Base-by-base conservation (phyloP, 30 jellyfish, hydroid and myxozoan genomes). In the Aurelia aurita region DNA sequence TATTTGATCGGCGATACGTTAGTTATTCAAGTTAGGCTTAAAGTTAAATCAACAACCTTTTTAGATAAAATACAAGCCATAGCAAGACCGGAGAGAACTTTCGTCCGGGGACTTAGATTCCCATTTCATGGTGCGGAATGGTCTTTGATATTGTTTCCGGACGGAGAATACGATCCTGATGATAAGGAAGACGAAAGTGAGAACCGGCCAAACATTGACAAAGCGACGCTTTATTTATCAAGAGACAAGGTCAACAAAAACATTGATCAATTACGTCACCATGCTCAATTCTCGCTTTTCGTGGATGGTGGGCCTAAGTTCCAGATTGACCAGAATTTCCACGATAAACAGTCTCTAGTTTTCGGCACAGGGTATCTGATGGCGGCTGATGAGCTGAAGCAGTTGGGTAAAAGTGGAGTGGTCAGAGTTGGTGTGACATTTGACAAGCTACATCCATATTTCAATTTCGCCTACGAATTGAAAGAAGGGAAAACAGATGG, bases 121-220 rank as follows among this genome's bases (percentile, higher is more conserved):
- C 55, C 74, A 18, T 89, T 79, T 51, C 85, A 65, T 31, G 97
- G 97, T 18, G 79, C 90, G 28, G 90, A 72, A 25, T 89, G 97
- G 97, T 80, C 86, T 18, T 34, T 89, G 59, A 23, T 81, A 2
- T 59, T 80, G 54, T 89, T 77, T 72, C 92, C 91, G 21, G 46
- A 57, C 23, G 92, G 92, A 9, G 90, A 89, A 63, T 77, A 54
- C 45, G 66, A 58, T 51, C 39, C 58, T 25, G 43, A 74, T 29
- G 90, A 79, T 20, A 32, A 9, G 8, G 49, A 59, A 0, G 88
- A 35, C 10, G 72, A 27, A 20, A 67, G 26, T 44, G 79, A 54
- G 12, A 51, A 58, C 44, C 25, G 29, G 14, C 67, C 67, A 1
- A 55, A 3, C 27, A 22, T 22, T 16, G 80, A 70, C 21, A 63